Base-by-base conservation (phyloP, 2,888 invertebrate genomes). In the Spodoptera littoralis region DNA sequence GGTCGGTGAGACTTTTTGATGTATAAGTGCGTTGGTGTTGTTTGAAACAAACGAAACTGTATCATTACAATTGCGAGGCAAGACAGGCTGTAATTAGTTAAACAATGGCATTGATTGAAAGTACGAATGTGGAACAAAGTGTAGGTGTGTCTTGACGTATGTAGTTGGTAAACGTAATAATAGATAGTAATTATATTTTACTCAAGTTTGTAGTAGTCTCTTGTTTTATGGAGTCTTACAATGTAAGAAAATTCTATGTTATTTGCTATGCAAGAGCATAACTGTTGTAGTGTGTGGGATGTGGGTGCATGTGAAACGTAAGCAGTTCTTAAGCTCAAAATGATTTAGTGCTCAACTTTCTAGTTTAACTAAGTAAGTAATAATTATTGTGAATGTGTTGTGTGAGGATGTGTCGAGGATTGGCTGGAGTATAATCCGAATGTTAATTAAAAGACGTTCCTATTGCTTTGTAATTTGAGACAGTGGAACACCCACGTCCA, bases 51-150 rank as follows among this genome's bases (percentile, higher is more conserved):
- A 77, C 77, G 73, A 69, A 84, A 84, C 84, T 80, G 82, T 85
- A 86, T 85, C 80, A 84, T 84, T 83, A 84, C 66, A 36, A 6
- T 9, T 36, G 36, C 6, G 79, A 71, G 79, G 54, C 74, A 77
- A 77, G 88, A 86, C 87, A 87, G 82, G 83, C 79, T 83, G 77
- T 89, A 88, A 91, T 91, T 90, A 89, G 75, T 84, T 85, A 88
- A 87, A 90, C 91, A 92, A 92, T 89, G 76, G 87, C 66, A 66
- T 87, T 91, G 86, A 92, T 91, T 90, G 84, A 73, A 77, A 70
- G 85, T 80, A 80, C 80, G 79, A 84, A 86, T 82, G 84, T 84
- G 77, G 82, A 86, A 79, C 85, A 74, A 81, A 82, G 81, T 84
- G 90, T 90, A 84, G 88, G 88, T 70, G 69, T 71, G 66, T 51